Percentiles rank a stretch among this genome's conserved stretches.
Conservation (phyloP, 1,140 invertebrate genomes). For the Dinothrombium tinctorium region DNA sequence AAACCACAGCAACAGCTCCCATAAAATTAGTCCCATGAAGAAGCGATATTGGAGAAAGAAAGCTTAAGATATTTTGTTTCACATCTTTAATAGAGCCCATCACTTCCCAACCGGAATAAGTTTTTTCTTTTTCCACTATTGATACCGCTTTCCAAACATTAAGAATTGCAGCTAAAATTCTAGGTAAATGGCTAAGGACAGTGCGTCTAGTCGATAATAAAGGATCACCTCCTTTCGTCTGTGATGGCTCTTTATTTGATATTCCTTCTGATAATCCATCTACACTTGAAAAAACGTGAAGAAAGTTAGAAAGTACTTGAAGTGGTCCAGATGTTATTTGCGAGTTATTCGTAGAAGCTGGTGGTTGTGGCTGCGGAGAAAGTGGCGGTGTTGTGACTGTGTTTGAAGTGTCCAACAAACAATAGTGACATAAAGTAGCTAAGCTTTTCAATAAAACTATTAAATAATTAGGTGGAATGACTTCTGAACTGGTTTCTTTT, state of each 20-base stretch:
- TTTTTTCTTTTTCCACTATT: slow-evolving; percentile 20
- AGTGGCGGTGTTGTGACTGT: neutral
- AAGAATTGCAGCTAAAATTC: slow-evolving; percentile 51
- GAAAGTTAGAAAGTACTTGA: slow-evolving; percentile 41
- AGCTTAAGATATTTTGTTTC: slow-evolving; percentile 52
- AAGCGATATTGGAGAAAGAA: slow-evolving; percentile 61
- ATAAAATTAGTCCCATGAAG: slow-evolving; percentile 60
- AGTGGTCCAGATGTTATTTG: too few relatives aligned
- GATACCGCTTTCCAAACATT: slow-evolving; percentile 50
- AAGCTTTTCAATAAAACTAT: slow-evolving; percentile 53
- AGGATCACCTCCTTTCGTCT: slow-evolving; percentile 14
- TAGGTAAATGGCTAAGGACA: slow-evolving; percentile 49
- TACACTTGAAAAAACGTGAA: slow-evolving; percentile 35
- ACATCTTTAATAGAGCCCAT: slow-evolving; percentile 27
- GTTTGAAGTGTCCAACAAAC: slow-evolving; percentile 35
- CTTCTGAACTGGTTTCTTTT: too few relatives aligned
- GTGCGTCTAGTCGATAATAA: slow-evolving; percentile 38
- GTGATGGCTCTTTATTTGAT: neutral
- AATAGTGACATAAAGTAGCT: slow-evolving; percentile 61
- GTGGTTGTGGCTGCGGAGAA: neutral
- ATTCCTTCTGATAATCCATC: slow-evolving; percentile 1
- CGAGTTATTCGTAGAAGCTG: too few relatives aligned
- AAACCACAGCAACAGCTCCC: slow-evolving; percentile 60
- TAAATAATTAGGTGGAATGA: slow-evolving; percentile 47
- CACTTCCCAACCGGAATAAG: slow-evolving; percentile 15